phyloP scores from a whole-genome alignment of 2,888 invertebrate genomes.

The Ophion costatus region DNA sequence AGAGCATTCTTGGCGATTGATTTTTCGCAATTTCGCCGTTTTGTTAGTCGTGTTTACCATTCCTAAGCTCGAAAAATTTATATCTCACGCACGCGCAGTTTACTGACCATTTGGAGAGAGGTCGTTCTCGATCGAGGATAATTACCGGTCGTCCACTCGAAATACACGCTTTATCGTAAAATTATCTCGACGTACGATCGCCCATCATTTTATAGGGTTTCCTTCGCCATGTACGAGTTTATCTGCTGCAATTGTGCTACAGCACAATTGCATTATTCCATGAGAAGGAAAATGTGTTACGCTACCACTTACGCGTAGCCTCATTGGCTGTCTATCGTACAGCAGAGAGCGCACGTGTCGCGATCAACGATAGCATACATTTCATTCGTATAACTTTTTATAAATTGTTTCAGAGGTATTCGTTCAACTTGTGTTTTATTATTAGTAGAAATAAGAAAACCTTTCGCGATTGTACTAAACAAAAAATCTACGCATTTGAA shows the following conservation, averaged over 20 bases:
- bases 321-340: background rate
- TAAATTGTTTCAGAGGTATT: background rate
- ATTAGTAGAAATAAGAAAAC: background rate
- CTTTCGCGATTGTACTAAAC: background rate
- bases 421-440: background rate
- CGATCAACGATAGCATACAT: background rate
- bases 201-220: slow-evolving; percentile 16
- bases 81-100: slow-evolving; percentile 11
- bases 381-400: background rate
- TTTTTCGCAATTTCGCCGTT: too few species aligned
- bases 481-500: too few species aligned
- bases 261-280: slow-evolving; percentile 34
- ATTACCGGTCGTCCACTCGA: slow-evolving; percentile 23
- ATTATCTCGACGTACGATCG: slow-evolving; percentile 29
- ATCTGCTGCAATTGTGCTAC: too few species aligned
- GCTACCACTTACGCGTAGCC: background rate
- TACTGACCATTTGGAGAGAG: slow-evolving; percentile 28
- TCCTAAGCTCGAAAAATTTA: background rate
- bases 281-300: slow-evolving; percentile 12
- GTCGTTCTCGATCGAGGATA: slow-evolving; percentile 14
- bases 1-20: too few species aligned
- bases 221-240: slow-evolving; percentile 7
- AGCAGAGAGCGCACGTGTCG: background rate
- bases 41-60: background rate
- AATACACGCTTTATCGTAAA: slow-evolving; percentile 29